Evolutionary conservation across 2,797 vertebrate species (phyloP), one percentile per base, ranked within the genome.

Genomic region (Pipistrellus pipistrellus): DNA sequence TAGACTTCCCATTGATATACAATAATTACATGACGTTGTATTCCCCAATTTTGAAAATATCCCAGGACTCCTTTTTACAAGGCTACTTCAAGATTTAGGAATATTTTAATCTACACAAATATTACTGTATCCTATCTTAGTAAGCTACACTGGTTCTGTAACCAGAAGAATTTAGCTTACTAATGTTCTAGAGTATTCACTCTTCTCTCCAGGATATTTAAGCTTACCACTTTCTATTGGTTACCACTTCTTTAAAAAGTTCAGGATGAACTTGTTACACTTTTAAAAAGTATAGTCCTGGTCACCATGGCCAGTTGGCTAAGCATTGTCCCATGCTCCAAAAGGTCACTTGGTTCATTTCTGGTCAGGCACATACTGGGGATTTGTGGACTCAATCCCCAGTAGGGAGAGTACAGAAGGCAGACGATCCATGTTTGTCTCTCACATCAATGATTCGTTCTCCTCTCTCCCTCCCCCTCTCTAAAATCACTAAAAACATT

Each of bases 191-290:
- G 57, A 69, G 7, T 3, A 2, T 23, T 23, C 11, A 25, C 21
- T 7, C 18, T 76, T 44, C 23, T 86, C 53, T 30, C 13, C 44
- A 64, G 68, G 75, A 81, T 17, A 82, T 57, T 55, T 64, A 66
- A 89, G 32, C 53, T 94, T 85, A 71, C 41, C 25, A 87, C 20
- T 78, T 83, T 72, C 66, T 81, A 1, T 20, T 57, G 76, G 46
- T 93, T 91, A 72, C 27, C 46, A 78, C 25, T 87, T 78, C 21
- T 35, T 66, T 84, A 93, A 78, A 73, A 85, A 73, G 64, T 75
- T 57, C 55, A 88, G 44, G 21, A 15, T 91, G 41, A 84, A 72
- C 35, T 66, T 85, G n/a, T 38, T 66, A 85, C 25, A 66, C 41
- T 41, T 66, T 48, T 15, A 23, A n/a, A 86, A 51, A n/a, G 32